Conservation (phyloP, 1,140 invertebrate species). For the Anthonomus grandis region DNA sequence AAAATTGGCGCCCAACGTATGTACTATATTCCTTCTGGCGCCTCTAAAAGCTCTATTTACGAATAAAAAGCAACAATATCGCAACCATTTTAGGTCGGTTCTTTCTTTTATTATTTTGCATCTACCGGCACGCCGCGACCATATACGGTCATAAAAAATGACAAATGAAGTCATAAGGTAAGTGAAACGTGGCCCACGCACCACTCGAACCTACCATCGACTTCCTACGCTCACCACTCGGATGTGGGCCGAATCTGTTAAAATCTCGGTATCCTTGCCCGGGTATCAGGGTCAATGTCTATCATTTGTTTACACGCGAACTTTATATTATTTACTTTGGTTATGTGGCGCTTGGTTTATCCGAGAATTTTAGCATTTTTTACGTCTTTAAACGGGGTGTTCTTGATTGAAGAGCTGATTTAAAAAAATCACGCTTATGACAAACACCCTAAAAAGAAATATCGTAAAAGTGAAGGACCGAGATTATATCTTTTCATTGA, state of each 20-base stretch:
- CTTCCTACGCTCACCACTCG: slow-evolving; percentile 17
- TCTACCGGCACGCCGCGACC: slow-evolving; percentile 1
- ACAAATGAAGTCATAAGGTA: slow-evolving; percentile 28
- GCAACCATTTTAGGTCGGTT: slow-evolving; percentile 12
- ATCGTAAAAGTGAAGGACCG: too few species aligned
- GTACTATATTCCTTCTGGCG: too few species aligned
- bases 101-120: slow-evolving; percentile 10
- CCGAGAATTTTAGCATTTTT: too few species aligned
- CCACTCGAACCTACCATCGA: slow-evolving; percentile 10
- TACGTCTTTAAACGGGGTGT: too few species aligned
- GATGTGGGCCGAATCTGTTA: slow-evolving; percentile 14
- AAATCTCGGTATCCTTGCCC: slow-evolving; percentile 21
- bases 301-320: slow-evolving; percentile 19
- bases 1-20: too few species aligned
- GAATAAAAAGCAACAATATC: background rate
- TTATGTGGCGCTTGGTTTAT: too few species aligned
- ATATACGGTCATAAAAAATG: slow-evolving; percentile 25
- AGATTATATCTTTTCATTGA: too few species aligned
- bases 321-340: too few species aligned
- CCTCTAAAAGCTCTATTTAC: too few species aligned
- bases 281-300: slow-evolving; percentile 22
- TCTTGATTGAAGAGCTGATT: too few species aligned
- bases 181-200: slow-evolving; percentile 20
- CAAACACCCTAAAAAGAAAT: too few species aligned
- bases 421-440: too few species aligned